These are phyloP conservation scores for Cydia splendana DNA, from an alignment of 1,140 invertebrate genomes.

Conservation along the genomic window DNA sequence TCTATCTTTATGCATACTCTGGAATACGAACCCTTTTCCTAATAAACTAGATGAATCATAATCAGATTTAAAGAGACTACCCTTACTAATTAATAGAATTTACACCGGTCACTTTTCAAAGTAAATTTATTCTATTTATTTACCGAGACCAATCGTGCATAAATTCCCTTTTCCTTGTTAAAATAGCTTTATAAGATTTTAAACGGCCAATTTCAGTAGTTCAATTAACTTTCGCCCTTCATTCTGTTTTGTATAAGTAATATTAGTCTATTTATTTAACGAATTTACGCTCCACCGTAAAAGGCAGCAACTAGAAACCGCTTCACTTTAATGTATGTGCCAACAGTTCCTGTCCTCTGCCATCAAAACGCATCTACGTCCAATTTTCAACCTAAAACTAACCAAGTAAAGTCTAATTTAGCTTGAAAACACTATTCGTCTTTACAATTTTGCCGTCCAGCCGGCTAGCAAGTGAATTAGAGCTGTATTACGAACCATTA, in stretches of 20 bases:
- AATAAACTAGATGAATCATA: neutral
- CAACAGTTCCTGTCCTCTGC: neutral
- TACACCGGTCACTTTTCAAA: neutral
- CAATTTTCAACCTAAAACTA: neutral
- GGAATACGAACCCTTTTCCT: neutral
- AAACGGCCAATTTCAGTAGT: neutral
- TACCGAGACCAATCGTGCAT: neutral
- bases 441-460: slow-evolving; percentile 7
- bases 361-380: neutral
- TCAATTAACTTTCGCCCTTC: neutral
- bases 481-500: neutral
- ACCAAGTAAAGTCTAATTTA: neutral
- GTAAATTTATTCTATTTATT: neutral
- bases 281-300: neutral
- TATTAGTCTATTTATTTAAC: neutral
- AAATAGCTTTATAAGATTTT: neutral
- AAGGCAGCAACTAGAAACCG: neutral
- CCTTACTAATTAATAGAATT: neutral
- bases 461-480: neutral
- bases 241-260: neutral
- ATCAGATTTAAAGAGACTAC: neutral
- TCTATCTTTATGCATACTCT: too few species aligned
- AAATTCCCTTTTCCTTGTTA: neutral
- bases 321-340: neutral
- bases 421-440: neutral